Conservation (phyloP, 2,888 invertebrate genomes). For the Protonemura montana region DNA sequence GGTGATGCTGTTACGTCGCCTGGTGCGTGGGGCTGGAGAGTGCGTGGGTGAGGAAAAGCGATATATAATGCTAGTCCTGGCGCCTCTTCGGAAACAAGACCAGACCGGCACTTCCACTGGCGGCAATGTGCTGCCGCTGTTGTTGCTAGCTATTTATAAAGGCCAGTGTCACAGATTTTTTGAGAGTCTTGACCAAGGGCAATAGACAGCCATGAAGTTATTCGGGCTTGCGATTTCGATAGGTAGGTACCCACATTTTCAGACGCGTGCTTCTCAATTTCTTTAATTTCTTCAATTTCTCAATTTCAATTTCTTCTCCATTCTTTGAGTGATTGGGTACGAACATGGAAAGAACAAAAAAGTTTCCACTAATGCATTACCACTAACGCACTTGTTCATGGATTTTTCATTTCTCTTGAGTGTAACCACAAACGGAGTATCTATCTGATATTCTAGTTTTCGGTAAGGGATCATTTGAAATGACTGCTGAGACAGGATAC, state of each 20-base stretch:
- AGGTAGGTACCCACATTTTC: too few species aligned
- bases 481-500: not conserved
- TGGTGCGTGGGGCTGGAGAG: not conserved
- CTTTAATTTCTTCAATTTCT: too few species aligned
- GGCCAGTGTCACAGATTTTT: not conserved
- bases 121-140: not conserved
- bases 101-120: not conserved
- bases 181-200: constrained; percentile 12
- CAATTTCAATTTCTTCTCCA: too few species aligned
- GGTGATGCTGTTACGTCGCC: not conserved
- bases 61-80: not conserved
- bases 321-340: too few species aligned
- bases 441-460: too few species aligned
- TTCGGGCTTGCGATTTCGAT: not conserved
- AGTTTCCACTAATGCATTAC: too few species aligned
- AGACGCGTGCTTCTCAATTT: too few species aligned
- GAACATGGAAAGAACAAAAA: too few species aligned
- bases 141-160: not conserved
- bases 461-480: not conserved
- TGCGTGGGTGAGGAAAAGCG: not conserved
- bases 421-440: too few species aligned
- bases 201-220: not conserved
- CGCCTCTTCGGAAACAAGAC: not conserved
- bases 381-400: too few species aligned
- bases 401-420: too few species aligned